Percentiles rank a stretch among this genome's conserved stretches.
Evolutionary conservation across 2,888 invertebrate genomes (phyloP).

Genomic region (Dione vanillae): DNA sequence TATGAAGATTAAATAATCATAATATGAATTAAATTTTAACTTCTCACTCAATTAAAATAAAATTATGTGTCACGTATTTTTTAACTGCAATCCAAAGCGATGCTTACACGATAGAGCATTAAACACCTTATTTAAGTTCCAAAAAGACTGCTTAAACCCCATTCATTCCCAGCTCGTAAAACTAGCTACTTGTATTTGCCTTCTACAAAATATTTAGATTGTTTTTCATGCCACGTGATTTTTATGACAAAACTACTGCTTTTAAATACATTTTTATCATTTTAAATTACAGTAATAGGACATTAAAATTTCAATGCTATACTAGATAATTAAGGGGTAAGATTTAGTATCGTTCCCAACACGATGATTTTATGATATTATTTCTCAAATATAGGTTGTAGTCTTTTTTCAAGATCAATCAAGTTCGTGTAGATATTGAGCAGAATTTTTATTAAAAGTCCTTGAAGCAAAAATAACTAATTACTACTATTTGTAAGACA

Average conservation of each 20-base stretch:
- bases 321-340: slow-evolving; percentile 7
- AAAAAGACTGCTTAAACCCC: background rate
- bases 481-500: too few species aligned
- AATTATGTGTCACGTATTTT: background rate
- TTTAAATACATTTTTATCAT: slow-evolving; percentile 2
- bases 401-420: too few species aligned
- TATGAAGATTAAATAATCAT: slow-evolving; percentile 5
- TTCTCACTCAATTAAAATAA: background rate
- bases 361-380: slow-evolving; percentile 15
- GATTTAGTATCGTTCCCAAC: slow-evolving; percentile 13
- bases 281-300: slow-evolving; percentile 8
- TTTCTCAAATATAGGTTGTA: background rate
- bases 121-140: slow-evolving; percentile 12
- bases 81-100: slow-evolving; percentile 4
- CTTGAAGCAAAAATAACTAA: too few species aligned
- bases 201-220: slow-evolving; percentile 23
- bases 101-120: slow-evolving; percentile 21
- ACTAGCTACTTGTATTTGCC: slow-evolving; percentile 4
- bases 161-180: slow-evolving; percentile 27
- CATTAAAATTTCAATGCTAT: slow-evolving; percentile 17
- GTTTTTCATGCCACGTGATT: slow-evolving; percentile 23
- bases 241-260: slow-evolving; percentile 3
- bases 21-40: slow-evolving; percentile 5
- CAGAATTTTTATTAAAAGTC: too few species aligned
- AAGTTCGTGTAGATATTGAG: too few species aligned